phyloP scores from a whole-genome alignment of 1,140 invertebrate species.

The Spodoptera frugiperda region DNA sequence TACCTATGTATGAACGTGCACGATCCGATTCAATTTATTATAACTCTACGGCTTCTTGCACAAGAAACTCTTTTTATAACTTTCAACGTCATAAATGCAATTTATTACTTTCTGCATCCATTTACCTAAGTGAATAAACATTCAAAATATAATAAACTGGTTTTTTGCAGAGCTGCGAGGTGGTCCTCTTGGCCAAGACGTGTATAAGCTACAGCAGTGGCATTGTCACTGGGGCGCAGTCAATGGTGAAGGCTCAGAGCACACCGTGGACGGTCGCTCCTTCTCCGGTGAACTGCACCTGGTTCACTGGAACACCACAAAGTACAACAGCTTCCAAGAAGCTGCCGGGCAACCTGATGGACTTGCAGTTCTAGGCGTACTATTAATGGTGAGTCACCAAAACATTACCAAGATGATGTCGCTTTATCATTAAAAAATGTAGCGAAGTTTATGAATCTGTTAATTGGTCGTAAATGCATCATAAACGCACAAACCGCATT shows the following conservation, averaged over 20 bases:
- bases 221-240: slow-evolving; percentile 97
- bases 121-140: too few relatives aligned
- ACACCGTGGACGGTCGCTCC: slow-evolving; percentile 95
- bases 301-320: slow-evolving; percentile 97
- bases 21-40: too few relatives aligned
- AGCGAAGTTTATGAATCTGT: too few relatives aligned
- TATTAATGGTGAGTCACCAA: slow-evolving; percentile 90
- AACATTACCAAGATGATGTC: not conserved
- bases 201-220: slow-evolving; percentile 96
- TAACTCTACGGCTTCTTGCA: too few relatives aligned
- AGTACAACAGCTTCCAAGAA: slow-evolving; percentile 93
- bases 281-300: slow-evolving; percentile 97
- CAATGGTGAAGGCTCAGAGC: slow-evolving; percentile 94
- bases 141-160: not conserved
- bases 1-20: too few relatives aligned
- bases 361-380: slow-evolving; percentile 95
- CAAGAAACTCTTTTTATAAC: too few relatives aligned
- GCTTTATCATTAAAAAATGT: too few relatives aligned
- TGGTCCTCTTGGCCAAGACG: slow-evolving; percentile 91
- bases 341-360: slow-evolving; percentile 94
- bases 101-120: too few relatives aligned
- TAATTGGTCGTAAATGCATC: too few relatives aligned
- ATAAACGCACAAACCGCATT: too few relatives aligned
- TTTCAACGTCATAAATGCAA: too few relatives aligned
- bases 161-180: slow-evolving; percentile 90